A percentile compares a stretch with the other conserved stretches of the same genome.
phyloP scores from a whole-genome alignment of 2,888 invertebrate genomes.

The Rhyacophila evoluta region DNA sequence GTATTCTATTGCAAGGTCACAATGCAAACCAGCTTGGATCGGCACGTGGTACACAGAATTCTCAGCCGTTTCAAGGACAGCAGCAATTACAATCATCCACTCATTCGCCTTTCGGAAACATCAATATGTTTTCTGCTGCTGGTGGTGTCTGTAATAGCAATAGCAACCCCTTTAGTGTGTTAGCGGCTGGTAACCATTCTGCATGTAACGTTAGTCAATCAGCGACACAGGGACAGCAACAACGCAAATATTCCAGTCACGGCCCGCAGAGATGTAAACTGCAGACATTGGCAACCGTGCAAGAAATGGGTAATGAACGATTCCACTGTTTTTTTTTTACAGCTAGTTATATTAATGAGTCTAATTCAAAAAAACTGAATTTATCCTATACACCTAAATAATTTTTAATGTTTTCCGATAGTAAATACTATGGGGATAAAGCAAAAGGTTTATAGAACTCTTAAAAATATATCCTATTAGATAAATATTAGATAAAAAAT shows the following conservation, averaged over 20 bases:
- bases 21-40: neutral
- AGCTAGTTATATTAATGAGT: too few species aligned
- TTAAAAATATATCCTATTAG: too few species aligned
- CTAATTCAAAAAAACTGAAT: too few species aligned
- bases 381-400: too few species aligned
- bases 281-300: conserved; percentile 75
- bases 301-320: conserved; percentile 78
- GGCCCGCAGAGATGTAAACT: conserved; percentile 68
- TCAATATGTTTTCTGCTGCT: neutral
- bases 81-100: neutral
- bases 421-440: too few species aligned
- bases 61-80: neutral
- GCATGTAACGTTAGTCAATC: neutral
- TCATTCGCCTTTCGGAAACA: neutral
- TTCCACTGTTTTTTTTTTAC: too few species aligned
- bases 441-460: too few species aligned
- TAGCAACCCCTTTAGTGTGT: neutral
- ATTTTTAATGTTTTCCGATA: too few species aligned
- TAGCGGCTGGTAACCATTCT: neutral
- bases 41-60: neutral
- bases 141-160: neutral
- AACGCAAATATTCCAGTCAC: conserved; percentile 69
- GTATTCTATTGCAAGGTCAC: neutral
- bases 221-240: conserved; percentile 53
- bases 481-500: too few species aligned